Conservation (phyloP, 2,113 vertebrate genomes). For the Hippopotamus amphibius region DNA sequence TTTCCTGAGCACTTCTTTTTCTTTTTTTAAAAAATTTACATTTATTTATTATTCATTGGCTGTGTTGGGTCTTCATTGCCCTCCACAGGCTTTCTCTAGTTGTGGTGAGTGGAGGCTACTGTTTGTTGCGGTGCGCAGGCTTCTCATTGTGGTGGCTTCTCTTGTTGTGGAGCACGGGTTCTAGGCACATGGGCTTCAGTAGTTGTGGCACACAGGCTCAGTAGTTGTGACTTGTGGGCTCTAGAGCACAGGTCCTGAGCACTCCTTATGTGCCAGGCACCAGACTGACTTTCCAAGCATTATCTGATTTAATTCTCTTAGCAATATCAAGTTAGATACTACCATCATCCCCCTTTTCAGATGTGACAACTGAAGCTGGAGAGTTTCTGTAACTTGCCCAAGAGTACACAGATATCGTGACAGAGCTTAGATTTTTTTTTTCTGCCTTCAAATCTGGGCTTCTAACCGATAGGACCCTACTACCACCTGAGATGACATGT, state of each 20-base stretch:
- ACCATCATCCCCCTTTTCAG: neutral
- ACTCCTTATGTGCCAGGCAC: neutral
- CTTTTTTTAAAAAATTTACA: too few species aligned
- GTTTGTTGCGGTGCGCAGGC: too few species aligned
- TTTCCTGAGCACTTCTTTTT: neutral
- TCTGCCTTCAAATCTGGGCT: neutral
- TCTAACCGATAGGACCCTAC: neutral
- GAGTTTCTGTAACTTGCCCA: neutral
- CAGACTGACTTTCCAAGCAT: neutral
- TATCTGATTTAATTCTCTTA: neutral
- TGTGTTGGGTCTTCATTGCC: too few species aligned
- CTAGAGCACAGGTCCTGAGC: neutral
- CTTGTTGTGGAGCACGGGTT: too few species aligned
- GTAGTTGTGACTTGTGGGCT: too few species aligned
- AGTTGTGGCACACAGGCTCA: too few species aligned
- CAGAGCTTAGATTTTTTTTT: slow-evolving; percentile 19
- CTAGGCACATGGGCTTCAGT: too few species aligned
- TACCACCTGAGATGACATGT: neutral
- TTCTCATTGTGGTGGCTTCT: too few species aligned
- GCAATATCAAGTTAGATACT: neutral
- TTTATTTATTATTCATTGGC: too few species aligned
- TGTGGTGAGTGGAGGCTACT: too few species aligned
- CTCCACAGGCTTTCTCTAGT: too few species aligned
- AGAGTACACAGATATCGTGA: neutral
- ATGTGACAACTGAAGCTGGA: neutral